Base-by-base conservation (phyloP, 1,140 invertebrate genomes). In the Drosophila nannoptera region DNA sequence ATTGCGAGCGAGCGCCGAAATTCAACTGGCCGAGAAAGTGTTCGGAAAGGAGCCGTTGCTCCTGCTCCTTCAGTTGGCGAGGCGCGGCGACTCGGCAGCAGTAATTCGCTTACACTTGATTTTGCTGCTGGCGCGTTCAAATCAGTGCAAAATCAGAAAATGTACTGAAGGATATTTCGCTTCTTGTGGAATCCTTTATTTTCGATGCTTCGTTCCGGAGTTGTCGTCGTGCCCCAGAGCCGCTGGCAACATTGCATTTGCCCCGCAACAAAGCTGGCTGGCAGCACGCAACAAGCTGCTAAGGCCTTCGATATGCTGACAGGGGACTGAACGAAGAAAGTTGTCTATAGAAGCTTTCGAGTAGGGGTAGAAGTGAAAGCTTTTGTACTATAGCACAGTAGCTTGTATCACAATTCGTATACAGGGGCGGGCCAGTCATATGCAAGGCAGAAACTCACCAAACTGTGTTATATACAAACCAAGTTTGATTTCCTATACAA, bases 101-200 rank as follows among this genome's bases (percentile, higher is more conserved):
- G 36, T 14, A 50, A 42, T 56, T 66, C 7, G 16, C 8, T 38
- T 36, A 45, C 45, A 49, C 45, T 53, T 46, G 67, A 54, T 65
- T 67, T 59, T 49, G 71, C 16, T 49, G 38, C 49, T 43, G 68
- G 55, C 58, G 65, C 61, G 87, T 84, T 87, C 69, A 77, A 88
- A 84, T 80, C 87, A 77, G 68, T 54, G 77, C 77, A 64, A 84
- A 76, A 74, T 70, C 78, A 74, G 55, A 88, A 87, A 76, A 55
- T 75, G 66, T 59, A 88, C 87, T 88, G 77, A 87, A 84, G 82
- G 76, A 55, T 67, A 76, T 69, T 62, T 60, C 52, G 63, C 36
- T 72, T 84, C 78, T 75, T 77, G 73, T 80, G 69, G 64, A 73
- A 87, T 87, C 74, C 87, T 88, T 84, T 78, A 87, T 76, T 75